Percentiles rank a stretch among this genome's conserved stretches.
Conservation (phyloP, 2,888 invertebrate genomes). For the Polydesmus complanatus region DNA sequence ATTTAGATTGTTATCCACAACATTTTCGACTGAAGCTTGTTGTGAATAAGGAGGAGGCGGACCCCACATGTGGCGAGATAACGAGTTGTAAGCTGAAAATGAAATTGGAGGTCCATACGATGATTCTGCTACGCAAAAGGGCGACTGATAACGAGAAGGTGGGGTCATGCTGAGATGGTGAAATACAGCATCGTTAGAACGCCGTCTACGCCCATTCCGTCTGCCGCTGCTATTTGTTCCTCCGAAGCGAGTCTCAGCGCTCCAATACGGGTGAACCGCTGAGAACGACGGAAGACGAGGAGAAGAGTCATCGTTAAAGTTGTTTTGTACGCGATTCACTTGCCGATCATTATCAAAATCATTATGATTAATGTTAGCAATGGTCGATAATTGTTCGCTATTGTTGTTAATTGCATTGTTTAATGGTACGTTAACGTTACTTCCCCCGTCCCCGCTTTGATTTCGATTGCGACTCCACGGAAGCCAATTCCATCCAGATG, state of each 20-base stretch:
- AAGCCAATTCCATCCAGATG: slow-evolving; percentile 17
- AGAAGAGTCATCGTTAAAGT: slow-evolving; percentile 4
- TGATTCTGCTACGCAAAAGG: slow-evolving; percentile 7
- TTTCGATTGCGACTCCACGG: slow-evolving; percentile 12
- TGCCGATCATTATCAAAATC: background rate
- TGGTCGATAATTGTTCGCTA: background rate
- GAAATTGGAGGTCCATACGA: slow-evolving; percentile 10
- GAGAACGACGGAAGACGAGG: background rate
- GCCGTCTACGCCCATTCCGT: slow-evolving; percentile 2
- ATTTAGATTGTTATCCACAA: background rate
- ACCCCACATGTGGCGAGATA: slow-evolving; percentile 16
- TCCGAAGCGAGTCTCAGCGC: slow-evolving; percentile 6
- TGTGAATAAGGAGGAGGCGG: slow-evolving; percentile 16
- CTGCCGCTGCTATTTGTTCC: background rate
- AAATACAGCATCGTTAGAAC: slow-evolving; percentile 15
- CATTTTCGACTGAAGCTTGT: slow-evolving; percentile 13
- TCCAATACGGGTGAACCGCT: slow-evolving; percentile 2
- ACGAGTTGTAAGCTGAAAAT: slow-evolving; percentile 8
- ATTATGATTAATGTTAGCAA: background rate
- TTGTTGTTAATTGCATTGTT: background rate
- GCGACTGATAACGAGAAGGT: slow-evolving; percentile 15
- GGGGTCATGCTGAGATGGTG: slow-evolving; percentile 14
- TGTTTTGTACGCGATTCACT: background rate
- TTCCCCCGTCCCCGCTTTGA: background rate
- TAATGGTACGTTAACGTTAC: background rate